Evolutionary conservation across 2,797 vertebrate species (phyloP), one percentile per base, ranked within the genome.

Genomic region (Oreortyx pictus): DNA sequence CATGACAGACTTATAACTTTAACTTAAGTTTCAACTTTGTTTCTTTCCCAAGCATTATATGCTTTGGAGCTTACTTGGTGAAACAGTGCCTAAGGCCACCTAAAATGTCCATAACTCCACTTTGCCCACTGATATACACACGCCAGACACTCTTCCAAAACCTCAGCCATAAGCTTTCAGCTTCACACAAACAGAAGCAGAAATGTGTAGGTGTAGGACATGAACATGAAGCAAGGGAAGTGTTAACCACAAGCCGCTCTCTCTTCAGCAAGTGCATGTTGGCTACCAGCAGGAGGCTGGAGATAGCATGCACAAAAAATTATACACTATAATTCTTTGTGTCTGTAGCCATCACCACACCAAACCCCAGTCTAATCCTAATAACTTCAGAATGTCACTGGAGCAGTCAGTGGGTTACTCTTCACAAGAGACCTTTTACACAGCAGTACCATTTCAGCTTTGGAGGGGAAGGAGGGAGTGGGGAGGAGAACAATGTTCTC

Each of bases 291-390:
- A 80, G 41, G 67, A 74, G 60, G 27, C 44, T 77, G 44, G 39
- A 64, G 27, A 44, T 31, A 23, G 22, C n/a, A 67, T 3, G 6
- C 29, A 19, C 52, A 20, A 47, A 78, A 76, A 79, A 20, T 59
- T 39, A 14, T 0, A 49, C 2, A 4, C 33, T 67, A 0, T n/a
- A 73, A 46, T 17, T 41, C 10, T n/a, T 82, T 49, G 62, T 41
- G 33, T 43, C 61, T 68, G 61, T 27, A 52, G 33, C 27, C 31
- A 87, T 64, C 65, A 54, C 78, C 37, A 60, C 52, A 39, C 33
- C 73, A 82, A 93, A 14, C 27, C 43, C n/a, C 29, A 27, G 2
- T 7, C 44, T 47, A 75, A 68, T 76, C 16, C 13, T 65, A 35
- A 68, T 7, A 23, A 54, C 68, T 29, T 74, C 33, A 60, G 68